phyloP scores from a whole-genome alignment of 2,113 vertebrate genomes.

The Phyllopteryx taeniolatus region DNA sequence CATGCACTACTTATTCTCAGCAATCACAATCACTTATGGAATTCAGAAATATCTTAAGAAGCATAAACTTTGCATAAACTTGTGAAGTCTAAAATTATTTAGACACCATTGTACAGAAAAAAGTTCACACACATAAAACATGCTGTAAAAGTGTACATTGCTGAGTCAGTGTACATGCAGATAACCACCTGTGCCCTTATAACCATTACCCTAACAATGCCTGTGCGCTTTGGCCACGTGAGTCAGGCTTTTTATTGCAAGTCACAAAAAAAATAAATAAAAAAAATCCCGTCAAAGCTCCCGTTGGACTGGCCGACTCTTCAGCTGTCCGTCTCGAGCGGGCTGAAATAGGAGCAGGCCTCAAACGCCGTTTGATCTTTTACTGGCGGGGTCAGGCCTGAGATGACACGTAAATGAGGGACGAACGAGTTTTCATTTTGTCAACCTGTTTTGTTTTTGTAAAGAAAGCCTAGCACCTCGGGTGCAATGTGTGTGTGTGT shows the following conservation, averaged over 20 bases:
- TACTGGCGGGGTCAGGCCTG: slow-evolving; percentile 76
- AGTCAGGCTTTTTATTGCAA: slow-evolving; percentile 68
- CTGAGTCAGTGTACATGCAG: slow-evolving; percentile 27
- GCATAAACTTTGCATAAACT: background rate
- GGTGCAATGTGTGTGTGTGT: slow-evolving; percentile 40
- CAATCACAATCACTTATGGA: background rate
- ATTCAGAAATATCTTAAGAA: background rate
- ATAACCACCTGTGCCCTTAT: slow-evolving; percentile 62
- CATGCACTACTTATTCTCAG: too few relatives aligned
- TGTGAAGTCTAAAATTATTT: background rate
- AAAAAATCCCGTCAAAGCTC: slow-evolving; percentile 72
- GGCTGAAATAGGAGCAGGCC: slow-evolving; percentile 73
- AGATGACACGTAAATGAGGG: slow-evolving; percentile 78
- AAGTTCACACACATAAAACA: background rate
- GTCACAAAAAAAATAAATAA: slow-evolving; percentile 68
- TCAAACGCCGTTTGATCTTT: slow-evolving; percentile 80
- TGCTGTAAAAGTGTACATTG: background rate
- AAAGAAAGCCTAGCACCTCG: slow-evolving; percentile 71
- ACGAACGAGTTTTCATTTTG: slow-evolving; percentile 77
- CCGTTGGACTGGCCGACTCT: slow-evolving; percentile 68
- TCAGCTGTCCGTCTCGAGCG: slow-evolving; percentile 77
- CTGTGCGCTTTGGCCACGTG: slow-evolving; percentile 38
- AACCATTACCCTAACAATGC: slow-evolving; percentile 58
- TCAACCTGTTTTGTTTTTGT: slow-evolving; percentile 78
- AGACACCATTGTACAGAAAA: background rate